Evolutionary conservation across 2,888 invertebrate genomes (phyloP), one percentile per base, ranked within the genome.

Genomic region (Calameuta pallipes): DNA sequence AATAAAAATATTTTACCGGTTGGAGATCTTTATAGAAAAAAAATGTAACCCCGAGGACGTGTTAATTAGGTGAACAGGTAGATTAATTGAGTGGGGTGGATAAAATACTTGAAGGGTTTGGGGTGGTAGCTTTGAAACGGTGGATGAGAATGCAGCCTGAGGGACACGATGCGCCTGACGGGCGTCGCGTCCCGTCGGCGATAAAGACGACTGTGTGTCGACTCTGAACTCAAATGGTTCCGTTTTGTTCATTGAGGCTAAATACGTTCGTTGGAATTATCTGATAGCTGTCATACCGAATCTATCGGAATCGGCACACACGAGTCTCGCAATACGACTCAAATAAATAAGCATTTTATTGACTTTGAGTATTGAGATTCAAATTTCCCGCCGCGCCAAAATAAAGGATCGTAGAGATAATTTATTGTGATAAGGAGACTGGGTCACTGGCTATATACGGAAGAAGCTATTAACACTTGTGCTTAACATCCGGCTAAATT

Each of bases 51-150:
- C 23, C 56, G 9, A 56, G 23, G 23, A 23, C 56, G 80, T 83
- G 83, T 84, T 84, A 84, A 84, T 82, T 82, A 83, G 81, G 78
- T 82, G 82, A 79, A 81, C 82, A 79, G 70, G 81, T 76, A 78
- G 79, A 78, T 84, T 79, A 82, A 84, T 83, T 84, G 79, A 81
- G 78, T 73, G 75, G 75, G 79, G 74, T 23, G 15, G 9, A 41
- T 41, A 41, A 41, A 41, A 56, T 9, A 9, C 23, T 30, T 30
- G 33, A n/a, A 41, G 76, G 74, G 77, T 41, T 73, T 78, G 73
- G 70, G 78, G 75, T 23, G 23, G 56, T 9, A 23, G 23, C 56
- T 56, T 56, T 56, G 23, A 56, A 23, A 23, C 56, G 56, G 23
- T 56, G 23, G 56, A 2, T 56, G 23, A 56, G 23, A 23, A 23